Conservation (phyloP, 2,888 invertebrate species). For the Drosophila limbata region DNA sequence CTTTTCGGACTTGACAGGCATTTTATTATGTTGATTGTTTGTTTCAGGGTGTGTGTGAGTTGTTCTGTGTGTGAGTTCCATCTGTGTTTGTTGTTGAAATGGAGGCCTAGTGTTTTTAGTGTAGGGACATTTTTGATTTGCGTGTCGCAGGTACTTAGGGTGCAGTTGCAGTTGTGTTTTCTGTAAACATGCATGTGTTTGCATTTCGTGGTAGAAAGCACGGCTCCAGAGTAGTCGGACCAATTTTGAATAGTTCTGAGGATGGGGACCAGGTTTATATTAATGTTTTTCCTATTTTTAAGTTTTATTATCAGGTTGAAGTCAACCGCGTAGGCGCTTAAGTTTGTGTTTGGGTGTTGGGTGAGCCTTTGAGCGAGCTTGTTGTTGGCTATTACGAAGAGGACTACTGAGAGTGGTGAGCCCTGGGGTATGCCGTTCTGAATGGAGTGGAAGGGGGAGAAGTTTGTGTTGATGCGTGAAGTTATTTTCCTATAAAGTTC, state of each 20-base stretch:
- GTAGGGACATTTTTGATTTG: slow-evolving; percentile 21
- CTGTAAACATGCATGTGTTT: slow-evolving; percentile 25
- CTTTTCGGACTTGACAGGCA: slow-evolving; percentile 11
- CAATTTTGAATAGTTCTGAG: slow-evolving; percentile 34
- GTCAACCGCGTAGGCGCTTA: slow-evolving; percentile 48
- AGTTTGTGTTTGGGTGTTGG: slow-evolving; percentile 12
- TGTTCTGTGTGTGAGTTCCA: slow-evolving; percentile 29
- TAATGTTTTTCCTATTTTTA: slow-evolving; percentile 28
- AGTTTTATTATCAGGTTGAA: slow-evolving; percentile 30
- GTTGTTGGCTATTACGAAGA: slow-evolving; percentile 18
- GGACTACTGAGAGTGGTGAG: slow-evolving; percentile 1
- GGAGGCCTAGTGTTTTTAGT: slow-evolving; percentile 38
- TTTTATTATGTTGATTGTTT: slow-evolving; percentile 39
- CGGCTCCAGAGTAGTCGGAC: slow-evolving; percentile 24
- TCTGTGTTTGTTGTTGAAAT: slow-evolving; percentile 45
- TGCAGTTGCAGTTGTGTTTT: no score
- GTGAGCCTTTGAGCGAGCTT: neutral
- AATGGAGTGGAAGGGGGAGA: neutral
- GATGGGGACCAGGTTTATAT: slow-evolving; percentile 27
- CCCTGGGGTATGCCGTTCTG: no score
- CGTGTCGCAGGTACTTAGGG: slow-evolving; percentile 11
- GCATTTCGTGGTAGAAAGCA: slow-evolving; percentile 15
- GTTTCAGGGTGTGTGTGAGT: slow-evolving; percentile 31
- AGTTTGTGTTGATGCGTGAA: neutral
- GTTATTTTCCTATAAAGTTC: slow-evolving; percentile 20